These are phyloP conservation scores for Peromyscus leucopus DNA, from an alignment of 2,113 vertebrate species.

Conservation along the genomic window DNA sequence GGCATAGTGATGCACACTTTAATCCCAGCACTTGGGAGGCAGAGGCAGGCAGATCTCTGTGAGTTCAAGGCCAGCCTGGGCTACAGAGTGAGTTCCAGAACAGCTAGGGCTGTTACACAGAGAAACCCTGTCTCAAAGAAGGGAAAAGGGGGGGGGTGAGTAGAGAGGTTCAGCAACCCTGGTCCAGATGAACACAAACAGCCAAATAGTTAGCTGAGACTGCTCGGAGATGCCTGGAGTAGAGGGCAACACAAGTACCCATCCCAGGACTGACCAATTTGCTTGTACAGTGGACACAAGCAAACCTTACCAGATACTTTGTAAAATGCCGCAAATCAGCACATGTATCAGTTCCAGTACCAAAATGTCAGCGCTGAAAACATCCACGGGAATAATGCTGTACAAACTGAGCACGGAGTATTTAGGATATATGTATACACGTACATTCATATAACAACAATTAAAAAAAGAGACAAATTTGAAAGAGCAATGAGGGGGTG, in stretches of 20 bases:
- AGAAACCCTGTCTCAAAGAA: not conserved
- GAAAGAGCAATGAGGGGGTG: not conserved
- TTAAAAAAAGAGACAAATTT: not conserved
- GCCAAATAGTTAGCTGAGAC: no score
- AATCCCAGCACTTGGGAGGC: not conserved
- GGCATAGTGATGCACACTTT: not conserved
- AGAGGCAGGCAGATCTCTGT: not conserved
- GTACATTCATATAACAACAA: not conserved
- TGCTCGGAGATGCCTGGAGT: accelerated
- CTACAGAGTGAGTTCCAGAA: not conserved
- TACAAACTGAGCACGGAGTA: not conserved
- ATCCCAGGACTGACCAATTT: no score
- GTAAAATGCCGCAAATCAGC: not conserved
- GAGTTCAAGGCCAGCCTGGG: not conserved
- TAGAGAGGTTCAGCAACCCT: not conserved
- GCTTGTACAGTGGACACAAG: accelerated
- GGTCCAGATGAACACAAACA: not conserved
- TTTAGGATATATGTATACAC: not conserved
- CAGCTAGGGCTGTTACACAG: not conserved
- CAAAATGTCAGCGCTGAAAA: not conserved
- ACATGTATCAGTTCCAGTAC: not conserved
- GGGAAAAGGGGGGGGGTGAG: not conserved
- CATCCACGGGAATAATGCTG: no score
- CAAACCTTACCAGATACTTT: not conserved
- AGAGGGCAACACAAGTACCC: accelerated